Conservation (phyloP, 2,888 invertebrate genomes). For the Callosobruchus maculatus region DNA sequence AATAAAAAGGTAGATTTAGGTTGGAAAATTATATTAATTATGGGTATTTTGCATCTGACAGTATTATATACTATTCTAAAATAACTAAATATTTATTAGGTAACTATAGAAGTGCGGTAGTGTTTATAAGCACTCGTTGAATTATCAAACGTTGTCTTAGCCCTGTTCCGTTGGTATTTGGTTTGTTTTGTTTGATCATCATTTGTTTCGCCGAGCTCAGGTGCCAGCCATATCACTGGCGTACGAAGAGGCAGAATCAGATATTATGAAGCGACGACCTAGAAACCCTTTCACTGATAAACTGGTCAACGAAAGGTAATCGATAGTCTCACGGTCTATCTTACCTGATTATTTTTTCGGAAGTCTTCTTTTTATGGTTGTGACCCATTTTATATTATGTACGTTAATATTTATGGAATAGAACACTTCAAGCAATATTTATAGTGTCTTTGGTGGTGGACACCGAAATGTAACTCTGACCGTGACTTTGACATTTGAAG, state of each 20-base stretch:
- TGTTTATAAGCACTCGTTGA: not conserved
- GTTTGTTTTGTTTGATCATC: not conserved
- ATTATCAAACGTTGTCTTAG: not conserved
- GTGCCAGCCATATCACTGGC: conserved; percentile 98
- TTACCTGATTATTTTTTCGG: conserved; percentile 4
- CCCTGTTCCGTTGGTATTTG: not conserved
- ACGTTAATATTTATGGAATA: too few relatives aligned
- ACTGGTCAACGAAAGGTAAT: conserved; percentile 97
- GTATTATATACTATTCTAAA: too few relatives aligned
- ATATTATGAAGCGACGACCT: conserved; percentile 98
- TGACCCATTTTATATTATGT: too few relatives aligned
- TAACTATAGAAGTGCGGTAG: not conserved
- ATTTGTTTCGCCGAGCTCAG: conserved; percentile 52
- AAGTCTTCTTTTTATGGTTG: not conserved
- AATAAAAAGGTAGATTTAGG: too few relatives aligned
- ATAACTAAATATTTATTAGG: too few relatives aligned
- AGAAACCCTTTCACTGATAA: conserved; percentile 96
- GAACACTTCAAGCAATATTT: too few relatives aligned
- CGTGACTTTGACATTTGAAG: too few relatives aligned
- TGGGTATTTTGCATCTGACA: too few relatives aligned
- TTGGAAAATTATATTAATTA: too few relatives aligned
- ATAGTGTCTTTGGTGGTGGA: too few relatives aligned
- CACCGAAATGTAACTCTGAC: too few relatives aligned
- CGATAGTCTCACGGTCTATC: conserved; percentile 15
- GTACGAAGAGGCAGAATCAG: conserved; percentile 97